Evolutionary conservation across 2,888 invertebrate genomes (phyloP).

Genomic region (Cantharis lateralis): DNA sequence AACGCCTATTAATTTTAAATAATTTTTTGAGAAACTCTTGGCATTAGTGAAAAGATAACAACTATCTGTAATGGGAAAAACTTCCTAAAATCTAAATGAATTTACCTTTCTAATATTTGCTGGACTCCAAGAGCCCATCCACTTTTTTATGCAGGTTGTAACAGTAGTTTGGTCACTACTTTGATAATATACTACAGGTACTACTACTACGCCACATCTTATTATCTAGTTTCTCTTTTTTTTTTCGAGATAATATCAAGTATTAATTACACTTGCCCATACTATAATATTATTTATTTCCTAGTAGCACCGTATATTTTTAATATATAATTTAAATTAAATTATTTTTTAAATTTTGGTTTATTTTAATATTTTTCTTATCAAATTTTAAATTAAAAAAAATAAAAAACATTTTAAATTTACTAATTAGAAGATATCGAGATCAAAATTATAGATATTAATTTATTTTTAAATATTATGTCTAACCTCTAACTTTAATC

Average conservation of each 20-base stretch:
- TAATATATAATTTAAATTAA: no score
- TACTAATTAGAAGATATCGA: not conserved
- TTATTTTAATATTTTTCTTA: not conserved
- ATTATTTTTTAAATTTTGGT: not conserved
- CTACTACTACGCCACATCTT: slow-evolving; percentile 35
- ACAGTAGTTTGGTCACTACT: slow-evolving; percentile 38
- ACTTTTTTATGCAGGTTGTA: slow-evolving; percentile 35
- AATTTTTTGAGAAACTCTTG: not conserved
- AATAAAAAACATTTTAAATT: not conserved
- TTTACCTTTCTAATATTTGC: slow-evolving; percentile 23
- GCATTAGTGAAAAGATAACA: not conserved
- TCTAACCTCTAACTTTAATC: not conserved
- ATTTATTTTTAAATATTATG: no score
- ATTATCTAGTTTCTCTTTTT: slow-evolving; percentile 25
- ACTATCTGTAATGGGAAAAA: not conserved
- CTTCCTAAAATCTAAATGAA: not conserved
- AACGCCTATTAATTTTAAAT: not conserved
- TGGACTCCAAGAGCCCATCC: slow-evolving; percentile 28
- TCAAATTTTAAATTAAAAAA: not conserved
- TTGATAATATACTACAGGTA: slow-evolving; percentile 36
- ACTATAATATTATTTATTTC: slow-evolving; percentile 17
- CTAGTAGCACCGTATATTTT: not conserved
- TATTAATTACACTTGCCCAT: slow-evolving; percentile 26
- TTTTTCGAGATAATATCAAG: slow-evolving; percentile 27
- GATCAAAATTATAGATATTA: not conserved